These are phyloP conservation scores for Caenorhabditis sp. DNA, from an alignment of 2,888 invertebrate species.

Conservation along the genomic window DNA sequence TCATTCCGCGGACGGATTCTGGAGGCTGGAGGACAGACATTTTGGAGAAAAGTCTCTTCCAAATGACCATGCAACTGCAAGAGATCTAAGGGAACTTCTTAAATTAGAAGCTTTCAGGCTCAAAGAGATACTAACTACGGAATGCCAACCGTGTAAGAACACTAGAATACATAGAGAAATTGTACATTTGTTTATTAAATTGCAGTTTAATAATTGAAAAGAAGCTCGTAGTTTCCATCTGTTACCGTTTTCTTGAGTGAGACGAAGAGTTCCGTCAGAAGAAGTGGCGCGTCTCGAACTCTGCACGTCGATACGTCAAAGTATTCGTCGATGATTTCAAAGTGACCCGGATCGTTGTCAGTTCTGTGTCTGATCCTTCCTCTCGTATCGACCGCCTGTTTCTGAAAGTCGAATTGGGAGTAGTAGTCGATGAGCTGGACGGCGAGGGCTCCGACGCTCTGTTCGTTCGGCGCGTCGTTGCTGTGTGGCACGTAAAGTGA, in stretches of 20 bases:
- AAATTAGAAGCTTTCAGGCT: too few species aligned
- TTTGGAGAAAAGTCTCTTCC: slow-evolving; percentile 7
- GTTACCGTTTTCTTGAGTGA: neutral
- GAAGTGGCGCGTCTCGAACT: slow-evolving; percentile 7
- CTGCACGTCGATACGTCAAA: slow-evolving; percentile 32
- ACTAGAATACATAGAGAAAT: too few species aligned
- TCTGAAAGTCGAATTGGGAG: slow-evolving; percentile 44
- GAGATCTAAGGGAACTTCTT: too few species aligned
- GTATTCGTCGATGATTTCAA: slow-evolving; percentile 34
- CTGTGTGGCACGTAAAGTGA: slow-evolving; percentile 31
- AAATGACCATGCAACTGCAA: neutral
- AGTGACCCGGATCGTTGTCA: neutral
- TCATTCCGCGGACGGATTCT: slow-evolving; percentile 67
- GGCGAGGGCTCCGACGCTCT: slow-evolving; percentile 23
- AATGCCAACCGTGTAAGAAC: too few species aligned
- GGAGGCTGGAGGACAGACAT: slow-evolving; percentile 55
- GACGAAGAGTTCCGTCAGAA: slow-evolving; percentile 16
- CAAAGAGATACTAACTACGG: too few species aligned
- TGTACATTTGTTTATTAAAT: neutral
- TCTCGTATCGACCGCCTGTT: slow-evolving; percentile 29
- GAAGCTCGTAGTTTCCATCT: neutral
- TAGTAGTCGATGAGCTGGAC: slow-evolving; percentile 50
- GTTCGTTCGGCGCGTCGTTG: slow-evolving; percentile 25
- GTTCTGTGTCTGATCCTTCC: slow-evolving; percentile 16
- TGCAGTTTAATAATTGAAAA: slow-evolving; percentile 18